These are phyloP conservation scores for Pelagia noctiluca DNA, from an alignment of 30 jellyfish, hydroid and myxozoan genomes.

Conservation along the genomic window DNA sequence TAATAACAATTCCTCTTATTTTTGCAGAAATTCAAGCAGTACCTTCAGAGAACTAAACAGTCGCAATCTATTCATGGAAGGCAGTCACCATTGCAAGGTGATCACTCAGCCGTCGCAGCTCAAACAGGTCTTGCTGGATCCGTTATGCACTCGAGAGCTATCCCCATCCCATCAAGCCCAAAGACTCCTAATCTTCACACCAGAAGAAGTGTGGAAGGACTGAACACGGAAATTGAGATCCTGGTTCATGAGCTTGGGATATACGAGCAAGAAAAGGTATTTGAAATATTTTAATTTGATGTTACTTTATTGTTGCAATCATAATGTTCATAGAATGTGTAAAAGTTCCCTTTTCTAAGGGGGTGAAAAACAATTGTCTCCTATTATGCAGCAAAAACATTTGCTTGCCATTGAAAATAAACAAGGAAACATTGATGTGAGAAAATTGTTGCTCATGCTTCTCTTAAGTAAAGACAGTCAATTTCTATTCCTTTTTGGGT, in stretches of 20 bases:
- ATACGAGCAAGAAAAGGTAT: constrained; percentile 72
- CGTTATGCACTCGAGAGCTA: constrained; percentile 85
- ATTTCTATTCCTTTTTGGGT: too few species aligned
- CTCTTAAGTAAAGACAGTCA: too few species aligned
- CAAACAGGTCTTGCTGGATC: constrained; percentile 66
- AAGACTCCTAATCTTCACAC: constrained; percentile 88
- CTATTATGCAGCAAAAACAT: too few species aligned
- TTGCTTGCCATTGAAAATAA: too few species aligned
- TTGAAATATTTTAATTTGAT: neutral
- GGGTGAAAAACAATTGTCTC: too few species aligned
- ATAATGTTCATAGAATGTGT: neutral
- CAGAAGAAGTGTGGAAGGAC: constrained; percentile 98
- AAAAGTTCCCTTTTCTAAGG: too few species aligned
- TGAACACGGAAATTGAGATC: constrained; percentile 92
- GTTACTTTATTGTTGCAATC: neutral
- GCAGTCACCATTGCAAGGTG: constrained; percentile 99
- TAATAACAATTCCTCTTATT: neutral
- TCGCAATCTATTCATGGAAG: constrained; percentile 82
- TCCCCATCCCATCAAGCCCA: constrained; percentile 91
- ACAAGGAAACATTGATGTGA: too few species aligned
- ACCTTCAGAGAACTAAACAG: constrained; percentile 91
- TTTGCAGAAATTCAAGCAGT: constrained; percentile 85
- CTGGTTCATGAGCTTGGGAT: constrained; percentile 82
- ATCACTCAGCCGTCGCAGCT: constrained; percentile 90
- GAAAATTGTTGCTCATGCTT: too few species aligned